phyloP scores from a whole-genome alignment of 2,888 invertebrate genomes.

The Rhingia rostrata region DNA sequence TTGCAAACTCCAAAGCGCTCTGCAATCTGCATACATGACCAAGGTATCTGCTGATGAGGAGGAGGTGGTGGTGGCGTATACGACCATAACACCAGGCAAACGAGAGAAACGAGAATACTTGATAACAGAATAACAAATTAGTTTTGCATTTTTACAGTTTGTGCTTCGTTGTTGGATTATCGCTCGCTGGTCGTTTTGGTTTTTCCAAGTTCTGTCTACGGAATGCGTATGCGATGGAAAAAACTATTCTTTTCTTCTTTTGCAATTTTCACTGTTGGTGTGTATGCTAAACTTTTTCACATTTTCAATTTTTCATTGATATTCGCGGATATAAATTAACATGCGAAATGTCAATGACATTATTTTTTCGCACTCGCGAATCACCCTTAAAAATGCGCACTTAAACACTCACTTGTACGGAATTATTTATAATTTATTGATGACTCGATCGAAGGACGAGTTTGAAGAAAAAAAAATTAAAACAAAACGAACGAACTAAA shows the following conservation, averaged over 20 bases:
- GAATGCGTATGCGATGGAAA: slow-evolving; percentile 7
- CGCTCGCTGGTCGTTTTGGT: slow-evolving; percentile 13
- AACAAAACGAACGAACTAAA: slow-evolving; percentile 44
- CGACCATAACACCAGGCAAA: slow-evolving; percentile 4
- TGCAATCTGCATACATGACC: too few species aligned
- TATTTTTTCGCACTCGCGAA: slow-evolving; percentile 18
- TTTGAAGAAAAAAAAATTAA: background rate
- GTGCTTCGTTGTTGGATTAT: slow-evolving; percentile 54
- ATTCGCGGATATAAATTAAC: slow-evolving; percentile 25
- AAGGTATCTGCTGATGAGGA: background rate
- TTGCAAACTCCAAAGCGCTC: slow-evolving; percentile 33
- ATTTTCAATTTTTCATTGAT: slow-evolving; percentile 42
- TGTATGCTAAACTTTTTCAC: slow-evolving; percentile 15
- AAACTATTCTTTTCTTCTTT: slow-evolving; percentile 22
- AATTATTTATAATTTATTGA: slow-evolving; percentile 19
- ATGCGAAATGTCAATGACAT: slow-evolving; percentile 56
- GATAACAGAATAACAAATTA: slow-evolving; percentile 54
- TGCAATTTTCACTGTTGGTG: slow-evolving; percentile 17
- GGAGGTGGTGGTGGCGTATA: slow-evolving; percentile 5
- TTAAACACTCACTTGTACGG: slow-evolving; percentile 8
- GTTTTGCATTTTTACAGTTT: slow-evolving; percentile 59
- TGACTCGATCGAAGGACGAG: slow-evolving; percentile 33
- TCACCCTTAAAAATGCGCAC: slow-evolving; percentile 17
- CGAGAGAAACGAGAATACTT: slow-evolving; percentile 59
- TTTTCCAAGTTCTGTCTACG: slow-evolving; percentile 5